phyloP scores from a whole-genome alignment of 2,113 vertebrate genomes.

The Pontoporia blainvillei region DNA sequence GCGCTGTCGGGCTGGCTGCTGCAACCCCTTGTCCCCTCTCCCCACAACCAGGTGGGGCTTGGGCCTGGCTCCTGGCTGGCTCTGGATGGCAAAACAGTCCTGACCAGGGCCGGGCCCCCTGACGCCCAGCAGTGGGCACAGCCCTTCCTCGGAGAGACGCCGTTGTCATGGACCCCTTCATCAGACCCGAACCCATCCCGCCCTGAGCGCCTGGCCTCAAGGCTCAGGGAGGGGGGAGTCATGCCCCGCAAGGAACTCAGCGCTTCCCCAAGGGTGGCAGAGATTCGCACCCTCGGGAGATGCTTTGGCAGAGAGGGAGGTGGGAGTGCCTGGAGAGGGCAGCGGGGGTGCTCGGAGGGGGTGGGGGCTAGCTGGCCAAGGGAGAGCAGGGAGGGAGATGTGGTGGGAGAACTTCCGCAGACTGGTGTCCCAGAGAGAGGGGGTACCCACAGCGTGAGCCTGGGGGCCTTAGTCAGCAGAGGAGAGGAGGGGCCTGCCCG shows the following conservation, averaged over 20 bases:
- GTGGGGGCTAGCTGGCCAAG: neutral
- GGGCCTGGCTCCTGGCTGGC: neutral
- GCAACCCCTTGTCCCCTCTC: neutral
- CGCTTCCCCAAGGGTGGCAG: neutral
- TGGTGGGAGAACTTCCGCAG: neutral
- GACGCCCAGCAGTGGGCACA: neutral
- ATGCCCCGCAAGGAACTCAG: too few species aligned
- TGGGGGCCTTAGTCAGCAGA: neutral
- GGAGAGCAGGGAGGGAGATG: neutral
- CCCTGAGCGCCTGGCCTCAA: neutral
- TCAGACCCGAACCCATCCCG: neutral
- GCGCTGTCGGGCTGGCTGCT: conserved; percentile 71
- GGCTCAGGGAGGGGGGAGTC: neutral
- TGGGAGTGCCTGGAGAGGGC: neutral
- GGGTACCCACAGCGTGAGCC: neutral
- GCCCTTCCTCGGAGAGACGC: neutral
- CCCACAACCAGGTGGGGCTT: neutral
- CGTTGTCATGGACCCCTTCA: neutral
- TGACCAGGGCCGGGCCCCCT: neutral
- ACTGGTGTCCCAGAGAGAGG: neutral
- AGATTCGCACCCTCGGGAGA: too few species aligned
- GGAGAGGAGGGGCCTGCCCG: neutral
- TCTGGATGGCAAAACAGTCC: neutral
- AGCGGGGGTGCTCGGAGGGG: fast-evolving
- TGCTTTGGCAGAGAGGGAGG: neutral